phyloP scores from a whole-genome alignment of 2,797 vertebrate species.

The Rachycentron canadum region DNA sequence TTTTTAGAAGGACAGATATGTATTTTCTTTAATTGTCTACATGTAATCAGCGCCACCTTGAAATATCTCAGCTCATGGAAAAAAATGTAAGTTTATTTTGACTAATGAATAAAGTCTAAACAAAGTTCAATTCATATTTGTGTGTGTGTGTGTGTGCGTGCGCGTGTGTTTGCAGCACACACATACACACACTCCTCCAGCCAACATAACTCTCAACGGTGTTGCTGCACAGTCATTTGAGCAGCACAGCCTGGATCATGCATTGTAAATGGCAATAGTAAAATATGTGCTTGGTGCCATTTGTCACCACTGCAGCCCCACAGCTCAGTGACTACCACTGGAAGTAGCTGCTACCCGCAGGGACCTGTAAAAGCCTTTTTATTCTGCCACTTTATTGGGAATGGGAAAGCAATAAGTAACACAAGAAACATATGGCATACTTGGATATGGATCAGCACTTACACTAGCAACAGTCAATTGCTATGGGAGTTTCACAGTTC shows the following conservation, averaged over 20 bases:
- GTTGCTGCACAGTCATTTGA: conserved; percentile 76
- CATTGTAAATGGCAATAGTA: conserved; percentile 82
- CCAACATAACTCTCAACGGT: conserved; percentile 66
- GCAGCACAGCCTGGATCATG: conserved; percentile 74
- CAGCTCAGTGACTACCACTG: conserved; percentile 76
- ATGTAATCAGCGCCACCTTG: background rate
- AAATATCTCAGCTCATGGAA: background rate
- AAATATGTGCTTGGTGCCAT: conserved; percentile 80
- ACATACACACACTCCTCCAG: conserved; percentile 14
- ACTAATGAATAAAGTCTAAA: conserved; percentile 17
- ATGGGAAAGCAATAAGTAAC: conserved; percentile 84
- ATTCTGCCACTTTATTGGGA: conserved; percentile 85
- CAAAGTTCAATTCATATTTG: conserved; percentile 9
- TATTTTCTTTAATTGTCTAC: background rate
- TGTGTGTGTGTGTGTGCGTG: conserved; percentile 15
- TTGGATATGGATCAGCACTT: conserved; percentile 79
- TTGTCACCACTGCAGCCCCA: conserved; percentile 79
- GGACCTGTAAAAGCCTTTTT: conserved; percentile 84
- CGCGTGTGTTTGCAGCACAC: conserved; percentile 15
- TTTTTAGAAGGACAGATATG: background rate
- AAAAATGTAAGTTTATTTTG: conserved; percentile 8
- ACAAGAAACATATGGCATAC: conserved; percentile 77
- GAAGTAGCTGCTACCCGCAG: conserved; percentile 79
- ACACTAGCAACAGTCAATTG: conserved; percentile 61
- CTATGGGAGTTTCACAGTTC: conserved; percentile 52